Base-by-base conservation (phyloP, 1,140 invertebrate species). In the Batillaria attramentaria region DNA sequence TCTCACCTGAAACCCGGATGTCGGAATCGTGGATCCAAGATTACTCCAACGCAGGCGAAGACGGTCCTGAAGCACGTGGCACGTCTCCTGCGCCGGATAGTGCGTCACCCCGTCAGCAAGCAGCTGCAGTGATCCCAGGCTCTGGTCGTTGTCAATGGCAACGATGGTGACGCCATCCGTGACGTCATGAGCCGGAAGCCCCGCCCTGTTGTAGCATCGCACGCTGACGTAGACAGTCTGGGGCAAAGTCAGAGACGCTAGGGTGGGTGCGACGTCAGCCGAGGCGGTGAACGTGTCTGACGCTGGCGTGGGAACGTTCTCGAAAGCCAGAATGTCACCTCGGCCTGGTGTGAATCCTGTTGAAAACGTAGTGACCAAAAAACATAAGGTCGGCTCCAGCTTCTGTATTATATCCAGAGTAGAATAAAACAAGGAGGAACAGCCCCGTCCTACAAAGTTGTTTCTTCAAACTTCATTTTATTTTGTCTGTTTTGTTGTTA, bases 121-220 rank as follows among this genome's bases (percentile, higher is more conserved):
- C n/a, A 75, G 5, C 20, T 41, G 37, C 20, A 84, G 43, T 31
- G 50, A 28, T 2, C 62, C 79, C 37, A 46, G n/a, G 6, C 39
- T 46, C 16, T 42, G 13, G 16, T 39, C 42, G 28, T 76, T 39
- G 18, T 43, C 41, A 10, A 37, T 37, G 24, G 73, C 41, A 28
- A 78, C 74, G 37, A 85, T 79, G 41, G 74, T 80, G 5, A 85
- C 82, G 41, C 84, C 84, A 74, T 85, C 77, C 3, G 80, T 79
- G 13, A 80, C 77, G 18, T 24, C 62, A 3, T 62, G 33, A 18
- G 72, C 69, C 37, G 74, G 69, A 16, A 83, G 50, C 33, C 84
- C 84, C 33, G 82, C 84, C 24, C 80, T 79, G 72, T 83, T 85
- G 33, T 74, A 65, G 70, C 81, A 83, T 16, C 80, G 57, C 28